Conservation (phyloP, 2,113 vertebrate genomes). For the Vulpes lagopus region DNA sequence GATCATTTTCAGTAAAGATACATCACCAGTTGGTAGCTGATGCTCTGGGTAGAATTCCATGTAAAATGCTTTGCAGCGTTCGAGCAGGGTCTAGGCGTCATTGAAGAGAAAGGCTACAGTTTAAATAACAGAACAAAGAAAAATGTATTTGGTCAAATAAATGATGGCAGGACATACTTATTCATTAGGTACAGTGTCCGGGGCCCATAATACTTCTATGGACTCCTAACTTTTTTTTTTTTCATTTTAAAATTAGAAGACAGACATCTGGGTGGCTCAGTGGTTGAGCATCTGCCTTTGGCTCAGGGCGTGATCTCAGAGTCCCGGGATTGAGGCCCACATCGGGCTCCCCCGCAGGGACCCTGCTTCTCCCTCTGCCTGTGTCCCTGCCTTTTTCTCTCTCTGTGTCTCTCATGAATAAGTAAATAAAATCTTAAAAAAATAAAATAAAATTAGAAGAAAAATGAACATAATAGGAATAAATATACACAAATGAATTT, state of each 20-base stretch:
- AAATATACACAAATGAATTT: neutral
- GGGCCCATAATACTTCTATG: neutral
- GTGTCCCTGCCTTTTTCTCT: too few species aligned
- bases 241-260: slow-evolving; percentile 16
- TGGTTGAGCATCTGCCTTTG: too few species aligned
- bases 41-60: neutral
- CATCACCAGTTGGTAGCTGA: neutral
- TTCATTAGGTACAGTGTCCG: neutral
- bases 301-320: too few species aligned
- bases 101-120: neutral
- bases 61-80: neutral
- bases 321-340: too few species aligned
- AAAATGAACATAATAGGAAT: neutral
- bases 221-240: neutral
- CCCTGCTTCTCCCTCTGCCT: too few species aligned
- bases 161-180: neutral
- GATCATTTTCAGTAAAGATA: neutral
- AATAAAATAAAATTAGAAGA: slow-evolving; percentile 22
- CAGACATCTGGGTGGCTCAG: too few species aligned
- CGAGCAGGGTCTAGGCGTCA: neutral
- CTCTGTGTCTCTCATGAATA: too few species aligned
- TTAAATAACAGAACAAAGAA: neutral
- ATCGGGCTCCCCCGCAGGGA: too few species aligned
- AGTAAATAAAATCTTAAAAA: too few species aligned
- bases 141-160: neutral